These are phyloP conservation scores for Leptinotarsa juncta DNA, from an alignment of 2,888 invertebrate species.

Conservation along the genomic window DNA sequence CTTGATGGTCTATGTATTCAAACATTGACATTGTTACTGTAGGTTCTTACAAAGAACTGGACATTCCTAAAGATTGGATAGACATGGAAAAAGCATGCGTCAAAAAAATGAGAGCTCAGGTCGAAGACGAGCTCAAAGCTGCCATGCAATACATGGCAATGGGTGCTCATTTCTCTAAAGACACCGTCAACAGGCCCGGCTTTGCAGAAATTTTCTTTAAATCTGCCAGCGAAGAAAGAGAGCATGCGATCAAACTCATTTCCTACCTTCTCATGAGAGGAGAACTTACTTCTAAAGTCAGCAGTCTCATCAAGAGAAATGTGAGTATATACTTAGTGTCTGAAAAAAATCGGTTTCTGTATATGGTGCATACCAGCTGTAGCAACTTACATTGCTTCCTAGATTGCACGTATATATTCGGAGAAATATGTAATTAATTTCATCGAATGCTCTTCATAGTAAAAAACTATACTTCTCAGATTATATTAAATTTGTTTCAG, in stretches of 20 bases:
- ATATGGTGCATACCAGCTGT: too few species aligned
- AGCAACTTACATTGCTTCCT: too few species aligned
- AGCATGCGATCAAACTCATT: constrained; percentile 88
- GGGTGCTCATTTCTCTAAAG: constrained; percentile 86
- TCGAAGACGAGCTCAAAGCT: constrained; percentile 83
- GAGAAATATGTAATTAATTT: too few species aligned
- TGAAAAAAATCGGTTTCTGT: too few species aligned
- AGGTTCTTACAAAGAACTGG: constrained; percentile 72
- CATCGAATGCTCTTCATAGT: too few species aligned
- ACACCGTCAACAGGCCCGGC: constrained; percentile 84
- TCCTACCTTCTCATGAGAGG: constrained; percentile 90
- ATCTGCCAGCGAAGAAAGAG: constrained; percentile 86
- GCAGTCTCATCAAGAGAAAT: constrained; percentile 68
- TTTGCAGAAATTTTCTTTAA: constrained; percentile 89
- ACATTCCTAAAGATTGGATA: constrained; percentile 74
- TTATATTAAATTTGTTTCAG: too few species aligned
- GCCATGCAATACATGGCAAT: constrained; percentile 86
- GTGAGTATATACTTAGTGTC: constrained; percentile 51
- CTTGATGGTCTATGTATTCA: too few species aligned
- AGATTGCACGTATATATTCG: too few species aligned
- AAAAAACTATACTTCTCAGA: too few species aligned
- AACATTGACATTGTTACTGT: background rate
- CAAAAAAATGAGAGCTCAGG: constrained; percentile 75
- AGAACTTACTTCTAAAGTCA: constrained; percentile 74
- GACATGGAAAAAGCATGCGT: constrained; percentile 77